Evolutionary conservation across 1,140 invertebrate genomes (phyloP).

Genomic region (Theocolax elegans): DNA sequence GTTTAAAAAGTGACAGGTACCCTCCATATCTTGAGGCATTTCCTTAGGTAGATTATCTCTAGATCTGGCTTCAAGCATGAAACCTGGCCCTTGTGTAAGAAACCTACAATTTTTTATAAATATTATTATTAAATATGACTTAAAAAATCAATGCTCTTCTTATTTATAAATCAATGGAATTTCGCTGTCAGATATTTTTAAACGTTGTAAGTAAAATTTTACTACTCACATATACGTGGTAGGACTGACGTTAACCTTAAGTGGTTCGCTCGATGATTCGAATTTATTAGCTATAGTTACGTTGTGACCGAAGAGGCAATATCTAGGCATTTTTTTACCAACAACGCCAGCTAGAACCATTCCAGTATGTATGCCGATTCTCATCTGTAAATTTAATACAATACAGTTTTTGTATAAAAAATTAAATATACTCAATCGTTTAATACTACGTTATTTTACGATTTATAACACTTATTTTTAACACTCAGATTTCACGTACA

Average conservation of each 20-base stretch:
- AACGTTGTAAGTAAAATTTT: background rate
- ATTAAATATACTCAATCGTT: too few relatives aligned
- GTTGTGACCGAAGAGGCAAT: slow-evolving; percentile 92
- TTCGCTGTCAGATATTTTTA: background rate
- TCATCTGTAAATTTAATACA: slow-evolving; percentile 79
- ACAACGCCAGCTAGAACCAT: slow-evolving; percentile 90
- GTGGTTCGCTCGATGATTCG: slow-evolving; percentile 90
- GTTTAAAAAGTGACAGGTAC: slow-evolving; percentile 88
- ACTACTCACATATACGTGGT: slow-evolving; percentile 89
- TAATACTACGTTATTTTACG: too few relatives aligned
- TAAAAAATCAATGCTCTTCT: slow-evolving; percentile 4
- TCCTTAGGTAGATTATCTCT: slow-evolving; percentile 85
- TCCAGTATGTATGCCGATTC: slow-evolving; percentile 92
- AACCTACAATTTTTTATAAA: slow-evolving; percentile 68
- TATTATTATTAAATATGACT: background rate
- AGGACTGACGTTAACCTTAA: slow-evolving; percentile 91
- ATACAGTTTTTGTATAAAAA: too few relatives aligned
- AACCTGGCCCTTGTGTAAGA: slow-evolving; percentile 79
- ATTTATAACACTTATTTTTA: too few relatives aligned
- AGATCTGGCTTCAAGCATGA: slow-evolving; percentile 80
- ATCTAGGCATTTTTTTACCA: slow-evolving; percentile 91
- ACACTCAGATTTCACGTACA: too few relatives aligned
- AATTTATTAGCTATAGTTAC: slow-evolving; percentile 95
- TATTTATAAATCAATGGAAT: slow-evolving; percentile 9
- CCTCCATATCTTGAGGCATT: slow-evolving; percentile 80